Percentiles rank a stretch among this genome's conserved stretches.
Evolutionary conservation across 2,888 invertebrate species (phyloP).

Genomic region (Papilio protenor): DNA sequence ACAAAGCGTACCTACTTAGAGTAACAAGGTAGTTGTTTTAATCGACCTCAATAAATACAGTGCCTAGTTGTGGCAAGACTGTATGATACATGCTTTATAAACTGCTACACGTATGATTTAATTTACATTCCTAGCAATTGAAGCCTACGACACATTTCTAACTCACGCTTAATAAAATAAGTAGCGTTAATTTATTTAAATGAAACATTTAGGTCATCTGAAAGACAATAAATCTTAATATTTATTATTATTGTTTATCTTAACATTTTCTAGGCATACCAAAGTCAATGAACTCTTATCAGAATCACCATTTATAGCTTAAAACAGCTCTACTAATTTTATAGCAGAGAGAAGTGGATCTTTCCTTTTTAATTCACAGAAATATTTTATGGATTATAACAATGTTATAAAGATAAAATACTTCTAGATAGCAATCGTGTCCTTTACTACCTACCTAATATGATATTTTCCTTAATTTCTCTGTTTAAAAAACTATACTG

Average conservation of each 20-base stretch:
- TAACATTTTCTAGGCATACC: not conserved
- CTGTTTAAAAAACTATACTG: not conserved
- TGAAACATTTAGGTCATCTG: conserved; percentile 19
- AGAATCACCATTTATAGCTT: not conserved
- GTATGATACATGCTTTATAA: conserved; percentile 45
- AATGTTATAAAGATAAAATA: not conserved
- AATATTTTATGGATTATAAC: not conserved
- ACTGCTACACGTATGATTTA: conserved; percentile 51
- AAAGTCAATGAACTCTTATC: conserved; percentile 7
- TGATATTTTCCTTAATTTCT: not conserved
- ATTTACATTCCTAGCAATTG: conserved; percentile 50
- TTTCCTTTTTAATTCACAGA: not conserved
- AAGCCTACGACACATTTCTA: conserved; percentile 30
- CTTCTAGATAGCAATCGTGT: not conserved
- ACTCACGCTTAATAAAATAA: conserved; percentile 18
- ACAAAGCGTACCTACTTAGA: conserved; percentile 44
- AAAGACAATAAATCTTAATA: conserved; percentile 10
- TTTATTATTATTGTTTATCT: not conserved
- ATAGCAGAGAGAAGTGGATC: not conserved
- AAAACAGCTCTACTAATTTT: conserved; percentile 1
- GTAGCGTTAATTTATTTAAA: conserved; percentile 17
- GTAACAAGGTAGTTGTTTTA: conserved; percentile 47
- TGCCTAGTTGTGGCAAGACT: conserved; percentile 45
- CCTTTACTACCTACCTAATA: not conserved
- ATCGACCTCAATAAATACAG: conserved; percentile 53